Evolutionary conservation across 2,113 vertebrate species (phyloP).

Genomic region (Trematocara macrostoma): DNA sequence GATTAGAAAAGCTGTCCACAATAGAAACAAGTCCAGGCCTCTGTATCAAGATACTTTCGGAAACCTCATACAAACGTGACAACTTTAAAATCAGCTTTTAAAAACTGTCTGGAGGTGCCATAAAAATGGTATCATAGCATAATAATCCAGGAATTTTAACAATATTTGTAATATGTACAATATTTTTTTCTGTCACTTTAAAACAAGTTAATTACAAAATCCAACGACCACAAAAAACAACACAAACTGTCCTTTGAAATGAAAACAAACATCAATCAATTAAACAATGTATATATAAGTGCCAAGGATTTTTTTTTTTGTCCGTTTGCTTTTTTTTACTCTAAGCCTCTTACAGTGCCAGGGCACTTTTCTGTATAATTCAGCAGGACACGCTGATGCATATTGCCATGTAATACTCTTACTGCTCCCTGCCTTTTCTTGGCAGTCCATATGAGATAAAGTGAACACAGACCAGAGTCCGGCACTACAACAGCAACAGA

Average conservation of each 20-base stretch:
- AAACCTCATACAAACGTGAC: not conserved
- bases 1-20: not conserved
- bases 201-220: not conserved
- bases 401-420: slow-evolving; percentile 8
- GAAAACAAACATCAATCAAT: not conserved
- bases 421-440: slow-evolving; percentile 40
- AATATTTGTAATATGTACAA: not conserved
- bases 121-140: not conserved
- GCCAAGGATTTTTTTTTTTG: not conserved
- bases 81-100: not conserved
- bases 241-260: not conserved
- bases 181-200: not conserved
- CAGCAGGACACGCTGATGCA: not conserved
- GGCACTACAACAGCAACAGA: not conserved
- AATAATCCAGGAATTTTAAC: not conserved
- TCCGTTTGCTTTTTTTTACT: not conserved
- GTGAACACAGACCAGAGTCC: not conserved
- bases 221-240: not conserved
- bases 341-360: slow-evolving; percentile 25
- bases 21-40: not conserved
- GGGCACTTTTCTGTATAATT: not conserved
- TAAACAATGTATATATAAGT: not conserved
- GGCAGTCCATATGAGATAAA: not conserved
- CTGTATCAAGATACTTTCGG: not conserved
- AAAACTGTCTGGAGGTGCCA: not conserved